Percentiles rank a stretch among this genome's conserved stretches.
phyloP scores from a whole-genome alignment of 2,888 invertebrate genomes.

The Dusona sp. region DNA sequence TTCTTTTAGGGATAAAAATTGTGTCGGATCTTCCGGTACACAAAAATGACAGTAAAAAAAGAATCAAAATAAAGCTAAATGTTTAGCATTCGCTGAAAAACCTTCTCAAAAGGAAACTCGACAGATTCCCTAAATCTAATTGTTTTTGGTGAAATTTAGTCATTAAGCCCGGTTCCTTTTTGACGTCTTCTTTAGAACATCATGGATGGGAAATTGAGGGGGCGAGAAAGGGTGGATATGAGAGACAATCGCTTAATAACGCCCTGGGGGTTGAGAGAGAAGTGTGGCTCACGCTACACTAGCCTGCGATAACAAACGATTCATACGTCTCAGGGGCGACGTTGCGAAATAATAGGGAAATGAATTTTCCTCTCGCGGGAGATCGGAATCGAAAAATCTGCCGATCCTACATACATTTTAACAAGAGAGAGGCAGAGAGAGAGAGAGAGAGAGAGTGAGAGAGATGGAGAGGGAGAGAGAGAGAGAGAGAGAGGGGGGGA shows the following conservation, averaged over 20 bases:
- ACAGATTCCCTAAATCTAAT: background rate
- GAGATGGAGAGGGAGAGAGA: slow-evolving; percentile 8
- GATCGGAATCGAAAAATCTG: slow-evolving; percentile 75
- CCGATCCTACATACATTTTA: slow-evolving; percentile 46
- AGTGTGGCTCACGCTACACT: slow-evolving; percentile 58
- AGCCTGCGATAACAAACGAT: slow-evolving; percentile 81
- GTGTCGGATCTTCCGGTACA: background rate
- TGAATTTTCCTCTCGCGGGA: slow-evolving; percentile 81
- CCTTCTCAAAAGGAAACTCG: background rate
- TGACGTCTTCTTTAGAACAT: slow-evolving; percentile 47
- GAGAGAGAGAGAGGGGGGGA: slow-evolving; percentile 2
- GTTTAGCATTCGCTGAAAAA: background rate
- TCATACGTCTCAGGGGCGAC: slow-evolving; percentile 84
- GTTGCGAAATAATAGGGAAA: slow-evolving; percentile 84
- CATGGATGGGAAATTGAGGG: background rate
- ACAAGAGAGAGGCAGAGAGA: slow-evolving; percentile 5
- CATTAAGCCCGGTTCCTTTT: slow-evolving; percentile 9
- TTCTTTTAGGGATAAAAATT: background rate
- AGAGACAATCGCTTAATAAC: slow-evolving; percentile 70
- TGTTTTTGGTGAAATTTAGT: slow-evolving; percentile 3
- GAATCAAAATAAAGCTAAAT: background rate
- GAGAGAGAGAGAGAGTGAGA: slow-evolving; percentile 14
- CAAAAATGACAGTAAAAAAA: background rate
- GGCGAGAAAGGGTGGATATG: slow-evolving; percentile 12
- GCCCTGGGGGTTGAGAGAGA: slow-evolving; percentile 61